Base-by-base conservation (phyloP, 2,888 invertebrate species). In the Catocala fraxini region DNA sequence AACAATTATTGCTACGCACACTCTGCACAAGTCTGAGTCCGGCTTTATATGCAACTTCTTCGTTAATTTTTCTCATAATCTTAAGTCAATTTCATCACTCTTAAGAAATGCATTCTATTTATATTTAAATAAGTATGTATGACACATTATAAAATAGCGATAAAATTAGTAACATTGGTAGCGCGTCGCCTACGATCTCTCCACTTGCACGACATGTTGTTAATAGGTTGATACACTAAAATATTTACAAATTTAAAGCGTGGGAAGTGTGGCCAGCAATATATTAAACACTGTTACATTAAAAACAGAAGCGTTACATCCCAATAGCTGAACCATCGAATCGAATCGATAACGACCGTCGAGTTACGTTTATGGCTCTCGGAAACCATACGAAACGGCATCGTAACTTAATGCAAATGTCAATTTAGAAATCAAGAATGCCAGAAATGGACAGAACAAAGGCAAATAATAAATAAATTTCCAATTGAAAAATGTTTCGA, bases 331-430 rank as follows among this genome's bases (percentile, higher is more conserved):
- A 66, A 74, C 68, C 59, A 66, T 71, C 66, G 52, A 74, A 81
- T 75, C 68, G 66, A 77, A 78, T 78, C 70, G 77, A 79, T 81
- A 81, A 83, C 75, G 79, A 75, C 70, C 66, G 73, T 77, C 70
- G 65, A 81, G 69, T 73, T 70, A 69, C 71, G 71, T 77, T 78
- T 81, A 80, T 78, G 68, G 74, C 71, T 65, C 65, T 78, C 71
- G 70, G 63, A 73, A 71, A 75, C 71, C 71, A 77, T 71, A 69
- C 46, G 70, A 69, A 82, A 79, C 73, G 79, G 68, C 72, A 83
- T 83, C 80, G 72, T 84, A 86, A 85, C 79, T 64, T 83, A 82
- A 85, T 84, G 80, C 80, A 82, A 88, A 88, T 82, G 83, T 75
- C 77, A 79, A 73, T 82, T 86, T 84, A 71, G 77, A 84, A 86